A percentile compares a stretch with the other conserved stretches of the same genome.
phyloP scores from a whole-genome alignment of 2,797 vertebrate genomes.

The Australoheros facetus region DNA sequence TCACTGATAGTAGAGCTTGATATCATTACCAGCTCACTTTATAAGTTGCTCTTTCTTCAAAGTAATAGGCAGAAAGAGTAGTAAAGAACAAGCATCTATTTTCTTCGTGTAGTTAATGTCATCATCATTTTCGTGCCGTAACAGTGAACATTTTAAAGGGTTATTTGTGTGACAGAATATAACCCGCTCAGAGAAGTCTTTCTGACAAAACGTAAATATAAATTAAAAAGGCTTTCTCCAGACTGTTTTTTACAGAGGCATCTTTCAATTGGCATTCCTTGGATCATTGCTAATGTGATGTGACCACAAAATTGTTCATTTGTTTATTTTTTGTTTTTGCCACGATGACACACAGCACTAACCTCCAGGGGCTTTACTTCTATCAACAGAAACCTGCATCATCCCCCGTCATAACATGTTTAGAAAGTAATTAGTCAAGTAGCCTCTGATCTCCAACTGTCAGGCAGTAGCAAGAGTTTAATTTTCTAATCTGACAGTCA shows the following conservation, averaged over 20 bases:
- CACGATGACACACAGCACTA: constrained; percentile 28
- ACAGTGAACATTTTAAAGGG: background rate
- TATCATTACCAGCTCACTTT: background rate
- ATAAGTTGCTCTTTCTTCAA: background rate
- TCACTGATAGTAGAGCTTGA: background rate
- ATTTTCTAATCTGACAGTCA: constrained; percentile 31
- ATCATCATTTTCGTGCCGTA: background rate
- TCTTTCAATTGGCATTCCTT: constrained; percentile 6
- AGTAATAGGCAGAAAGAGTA: background rate
- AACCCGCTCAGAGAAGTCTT: background rate
- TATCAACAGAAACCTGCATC: constrained; percentile 42
- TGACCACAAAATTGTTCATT: constrained; percentile 39
- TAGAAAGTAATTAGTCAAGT: constrained; percentile 55
- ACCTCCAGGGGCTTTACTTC: constrained; percentile 34
- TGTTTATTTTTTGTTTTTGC: constrained; percentile 47
- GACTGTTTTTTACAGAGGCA: constrained; percentile 12
- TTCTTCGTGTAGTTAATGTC: background rate
- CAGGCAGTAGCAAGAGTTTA: constrained; percentile 17
- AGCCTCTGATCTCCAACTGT: constrained; percentile 47
- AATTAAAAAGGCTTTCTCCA: background rate
- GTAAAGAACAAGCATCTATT: background rate
- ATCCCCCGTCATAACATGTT: constrained; percentile 47
- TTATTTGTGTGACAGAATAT: background rate
- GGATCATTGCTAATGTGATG: constrained; percentile 44
- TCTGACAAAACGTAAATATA: background rate